These are phyloP conservation scores for Bufotes viridis DNA, from an alignment of 2,797 vertebrate species.

Conservation along the genomic window DNA sequence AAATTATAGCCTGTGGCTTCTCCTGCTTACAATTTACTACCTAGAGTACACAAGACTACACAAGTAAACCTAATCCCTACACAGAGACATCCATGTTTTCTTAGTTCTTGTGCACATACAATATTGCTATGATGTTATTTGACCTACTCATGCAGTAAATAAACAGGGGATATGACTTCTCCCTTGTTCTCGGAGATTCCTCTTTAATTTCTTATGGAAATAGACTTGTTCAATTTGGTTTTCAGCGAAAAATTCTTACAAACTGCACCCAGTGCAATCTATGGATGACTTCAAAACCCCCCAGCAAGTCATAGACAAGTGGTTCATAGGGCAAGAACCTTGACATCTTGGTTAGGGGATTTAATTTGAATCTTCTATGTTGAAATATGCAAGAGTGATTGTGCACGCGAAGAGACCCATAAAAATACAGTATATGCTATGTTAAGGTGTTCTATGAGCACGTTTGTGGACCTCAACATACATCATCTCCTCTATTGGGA, in stretches of 20 bases:
- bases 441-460: background rate
- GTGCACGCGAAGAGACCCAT: no score
- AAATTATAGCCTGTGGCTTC: constrained; percentile 71
- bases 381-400: background rate
- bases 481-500: background rate
- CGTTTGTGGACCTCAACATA: background rate
- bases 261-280: background rate
- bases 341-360: background rate
- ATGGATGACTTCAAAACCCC: background rate
- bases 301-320: background rate
- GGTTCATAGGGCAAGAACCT: background rate
- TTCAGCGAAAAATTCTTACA: background rate
- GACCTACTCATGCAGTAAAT: background rate
- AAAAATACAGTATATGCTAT: no score
- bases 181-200: background rate
- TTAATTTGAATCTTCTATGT: background rate
- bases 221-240: background rate
- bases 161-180: background rate
- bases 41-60: constrained; percentile 24
- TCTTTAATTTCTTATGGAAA: background rate
- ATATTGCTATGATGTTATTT: background rate
- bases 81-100: background rate
- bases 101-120: background rate
- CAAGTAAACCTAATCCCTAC: constrained; percentile 20
- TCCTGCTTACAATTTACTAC: constrained; percentile 66